Percentiles rank a stretch among this genome's conserved stretches.
These are phyloP conservation scores for Fistularia tabacaria DNA, from an alignment of 2,797 vertebrate species.

Conservation along the genomic window DNA sequence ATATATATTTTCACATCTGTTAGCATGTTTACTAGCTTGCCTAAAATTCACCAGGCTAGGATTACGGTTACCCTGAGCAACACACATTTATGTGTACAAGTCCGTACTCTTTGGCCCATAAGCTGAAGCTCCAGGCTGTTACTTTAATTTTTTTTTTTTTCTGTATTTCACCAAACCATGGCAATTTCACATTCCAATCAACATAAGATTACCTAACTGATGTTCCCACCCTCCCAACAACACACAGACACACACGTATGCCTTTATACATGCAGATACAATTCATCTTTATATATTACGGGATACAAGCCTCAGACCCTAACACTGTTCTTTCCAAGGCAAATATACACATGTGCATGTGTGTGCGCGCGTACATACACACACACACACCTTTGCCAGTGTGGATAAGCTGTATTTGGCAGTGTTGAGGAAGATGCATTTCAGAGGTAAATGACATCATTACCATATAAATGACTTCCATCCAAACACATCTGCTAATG, in stretches of 20 bases:
- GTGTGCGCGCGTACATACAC: background rate
- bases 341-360: conserved; percentile 2
- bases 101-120: conserved; percentile 2
- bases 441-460: conserved; percentile 80
- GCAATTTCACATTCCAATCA: conserved; percentile 45
- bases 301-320: conserved; percentile 41
- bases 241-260: background rate
- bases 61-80: no score
- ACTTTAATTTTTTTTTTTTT: no score
- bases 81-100: background rate
- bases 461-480: conserved; percentile 83
- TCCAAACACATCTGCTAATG: conserved; percentile 80
- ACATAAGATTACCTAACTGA: conserved; percentile 15
- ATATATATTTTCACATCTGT: no score
- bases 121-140: conserved; percentile 18
- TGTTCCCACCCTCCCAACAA: no score
- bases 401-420: conserved; percentile 69
- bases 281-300: conserved; percentile 53
- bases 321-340: conserved; percentile 21
- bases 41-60: no score
- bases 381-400: conserved; percentile 37
- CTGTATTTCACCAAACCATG: conserved; percentile 33
- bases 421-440: conserved; percentile 75
- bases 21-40: no score
- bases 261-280: conserved; percentile 17